Conservation (phyloP, 1,140 invertebrate species). For the Listronotus bonariensis region DNA sequence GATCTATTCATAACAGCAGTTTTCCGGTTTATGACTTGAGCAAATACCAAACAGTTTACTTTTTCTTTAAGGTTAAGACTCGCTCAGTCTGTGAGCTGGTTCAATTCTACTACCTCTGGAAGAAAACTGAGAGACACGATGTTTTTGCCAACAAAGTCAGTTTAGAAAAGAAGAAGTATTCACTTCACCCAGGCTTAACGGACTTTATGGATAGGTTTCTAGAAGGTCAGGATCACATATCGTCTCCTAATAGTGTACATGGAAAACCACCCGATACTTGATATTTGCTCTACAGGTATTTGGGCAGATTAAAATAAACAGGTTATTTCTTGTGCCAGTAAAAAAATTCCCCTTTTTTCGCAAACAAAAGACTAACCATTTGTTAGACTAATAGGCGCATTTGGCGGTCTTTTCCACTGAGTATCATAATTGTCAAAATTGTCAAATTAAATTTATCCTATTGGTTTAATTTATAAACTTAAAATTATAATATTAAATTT, state of each 20-base stretch:
- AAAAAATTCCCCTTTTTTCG: too few species aligned
- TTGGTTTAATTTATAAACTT: too few species aligned
- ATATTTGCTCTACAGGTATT: conserved; percentile 32
- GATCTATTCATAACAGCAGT: too few species aligned
- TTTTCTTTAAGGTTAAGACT: conserved; percentile 72
- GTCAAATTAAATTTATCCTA: too few species aligned
- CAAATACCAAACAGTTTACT: not conserved
- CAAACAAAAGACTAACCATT: too few species aligned
- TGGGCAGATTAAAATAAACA: conserved; percentile 22
- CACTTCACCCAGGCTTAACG: conserved; percentile 80
- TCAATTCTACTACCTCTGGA: conserved; percentile 99
- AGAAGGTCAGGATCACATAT: conserved; percentile 69
- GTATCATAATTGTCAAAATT: too few species aligned
- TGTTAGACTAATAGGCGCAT: too few species aligned
- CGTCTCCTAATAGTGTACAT: conserved; percentile 47
- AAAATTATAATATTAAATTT: too few species aligned
- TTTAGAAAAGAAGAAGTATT: conserved; percentile 86
- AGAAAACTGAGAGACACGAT: conserved; percentile 97
- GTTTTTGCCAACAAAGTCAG: conserved; percentile 84
- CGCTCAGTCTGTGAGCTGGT: conserved; percentile 95
- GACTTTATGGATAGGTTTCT: conserved; percentile 88
- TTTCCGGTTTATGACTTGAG: too few species aligned
- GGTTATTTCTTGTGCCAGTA: too few species aligned
- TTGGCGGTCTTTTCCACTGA: too few species aligned
- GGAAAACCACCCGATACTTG: conserved; percentile 38